Conservation (phyloP, 1,140 invertebrate species). For the Trachelipus rathkii region DNA sequence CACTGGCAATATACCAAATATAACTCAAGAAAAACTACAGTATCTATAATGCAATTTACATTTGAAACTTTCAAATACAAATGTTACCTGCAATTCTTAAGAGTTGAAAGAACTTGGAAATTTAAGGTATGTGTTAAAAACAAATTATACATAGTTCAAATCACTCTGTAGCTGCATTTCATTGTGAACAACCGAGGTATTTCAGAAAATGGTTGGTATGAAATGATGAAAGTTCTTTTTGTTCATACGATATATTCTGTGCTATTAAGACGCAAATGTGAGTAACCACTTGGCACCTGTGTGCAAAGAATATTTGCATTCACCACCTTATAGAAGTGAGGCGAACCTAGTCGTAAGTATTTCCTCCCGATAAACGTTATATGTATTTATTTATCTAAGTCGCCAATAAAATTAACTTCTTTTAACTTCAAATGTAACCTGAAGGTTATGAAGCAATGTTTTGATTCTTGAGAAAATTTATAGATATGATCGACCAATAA, state of each 20-base stretch:
- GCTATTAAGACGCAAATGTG: too few relatives aligned
- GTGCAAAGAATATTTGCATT: constrained; percentile 70
- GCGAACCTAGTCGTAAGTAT: constrained; percentile 79
- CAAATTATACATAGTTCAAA: constrained; percentile 25
- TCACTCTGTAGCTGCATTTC: constrained; percentile 58
- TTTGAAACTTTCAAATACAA: too few relatives aligned
- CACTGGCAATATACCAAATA: too few relatives aligned
- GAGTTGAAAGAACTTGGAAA: too few relatives aligned
- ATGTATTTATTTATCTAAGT: constrained; percentile 78
- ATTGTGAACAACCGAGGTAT: constrained; percentile 68
- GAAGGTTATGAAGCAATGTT: constrained; percentile 39
- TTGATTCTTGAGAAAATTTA: too few relatives aligned
- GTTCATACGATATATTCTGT: constrained; percentile 71
- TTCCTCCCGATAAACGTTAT: constrained; percentile 74
- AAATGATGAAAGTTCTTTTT: constrained; percentile 66
- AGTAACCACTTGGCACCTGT: constrained; percentile 68
- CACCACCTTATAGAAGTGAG: constrained; percentile 67
- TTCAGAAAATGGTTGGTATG: constrained; percentile 66
- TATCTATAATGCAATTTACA: too few relatives aligned
- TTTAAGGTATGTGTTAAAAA: too few relatives aligned
- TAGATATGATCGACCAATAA: too few relatives aligned
- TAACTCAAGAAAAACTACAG: too few relatives aligned
- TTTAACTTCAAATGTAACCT: constrained; percentile 77
- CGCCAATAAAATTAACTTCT: constrained; percentile 66
- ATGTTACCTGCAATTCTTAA: too few relatives aligned